These are phyloP conservation scores for Pteromalus puparum DNA, from an alignment of 1,140 invertebrate species.

Conservation along the genomic window DNA sequence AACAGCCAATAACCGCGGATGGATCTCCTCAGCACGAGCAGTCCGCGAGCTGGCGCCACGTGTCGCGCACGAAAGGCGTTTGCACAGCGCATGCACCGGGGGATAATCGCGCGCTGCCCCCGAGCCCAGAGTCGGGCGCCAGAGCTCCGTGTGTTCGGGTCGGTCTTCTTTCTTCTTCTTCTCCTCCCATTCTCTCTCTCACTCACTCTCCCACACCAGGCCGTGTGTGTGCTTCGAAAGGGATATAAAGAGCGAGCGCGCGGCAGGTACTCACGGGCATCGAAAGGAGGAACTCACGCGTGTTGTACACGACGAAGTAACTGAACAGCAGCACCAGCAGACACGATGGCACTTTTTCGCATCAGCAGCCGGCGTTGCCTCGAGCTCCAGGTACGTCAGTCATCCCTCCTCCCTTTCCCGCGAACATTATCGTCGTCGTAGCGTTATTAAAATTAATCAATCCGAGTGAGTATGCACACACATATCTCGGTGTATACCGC, in stretches of 20 bases:
- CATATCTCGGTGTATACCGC: no score
- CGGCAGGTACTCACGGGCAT: constrained; percentile 32
- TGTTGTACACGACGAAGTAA: background rate
- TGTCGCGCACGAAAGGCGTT: background rate
- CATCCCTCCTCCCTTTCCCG: background rate
- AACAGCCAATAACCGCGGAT: background rate
- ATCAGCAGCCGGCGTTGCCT: constrained; percentile 66
- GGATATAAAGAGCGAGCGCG: constrained; percentile 34
- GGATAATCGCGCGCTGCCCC: constrained; percentile 26
- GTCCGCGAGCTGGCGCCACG: background rate
- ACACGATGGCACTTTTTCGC: constrained; percentile 73
- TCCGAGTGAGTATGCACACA: background rate
- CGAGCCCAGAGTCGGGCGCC: constrained; percentile 64
- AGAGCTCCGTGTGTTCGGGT: constrained; percentile 66
- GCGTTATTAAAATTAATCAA: background rate
- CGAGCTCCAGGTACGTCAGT: constrained; percentile 65
- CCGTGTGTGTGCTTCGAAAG: constrained; percentile 9
- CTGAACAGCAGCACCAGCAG: constrained; percentile 41
- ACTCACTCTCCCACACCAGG: background rate
- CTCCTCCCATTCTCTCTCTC: background rate
- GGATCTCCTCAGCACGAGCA: background rate
- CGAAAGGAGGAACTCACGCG: background rate
- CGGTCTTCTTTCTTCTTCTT: constrained; percentile 25
- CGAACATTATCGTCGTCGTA: background rate
- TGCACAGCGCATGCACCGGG: background rate